Conservation (phyloP, 2,113 vertebrate genomes). For the Ondatra zibethicus region DNA sequence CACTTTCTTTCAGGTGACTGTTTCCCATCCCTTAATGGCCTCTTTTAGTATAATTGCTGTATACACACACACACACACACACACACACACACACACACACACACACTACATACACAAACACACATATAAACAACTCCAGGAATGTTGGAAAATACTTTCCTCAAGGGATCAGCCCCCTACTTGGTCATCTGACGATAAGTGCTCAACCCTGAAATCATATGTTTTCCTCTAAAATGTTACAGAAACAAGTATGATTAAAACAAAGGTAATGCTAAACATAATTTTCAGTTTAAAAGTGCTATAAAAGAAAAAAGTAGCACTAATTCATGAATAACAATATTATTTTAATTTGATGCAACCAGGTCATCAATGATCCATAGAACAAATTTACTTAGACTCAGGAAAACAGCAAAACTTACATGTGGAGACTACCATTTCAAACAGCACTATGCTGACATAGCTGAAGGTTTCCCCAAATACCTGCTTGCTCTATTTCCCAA, state of each 20-base stretch:
- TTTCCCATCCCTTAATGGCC: not conserved
- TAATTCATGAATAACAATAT: not conserved
- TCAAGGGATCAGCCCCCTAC: not conserved
- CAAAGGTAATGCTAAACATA: not conserved
- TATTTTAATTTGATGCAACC: not conserved
- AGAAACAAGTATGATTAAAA: conserved; percentile 14
- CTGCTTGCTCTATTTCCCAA: conserved; percentile 28
- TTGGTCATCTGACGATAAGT: not conserved
- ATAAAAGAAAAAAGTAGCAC: not conserved
- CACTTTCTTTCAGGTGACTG: not conserved
- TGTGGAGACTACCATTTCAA: not conserved
- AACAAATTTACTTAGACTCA: conserved; percentile 20
- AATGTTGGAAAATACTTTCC: not conserved
- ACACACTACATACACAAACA: not conserved
- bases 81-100: not conserved
- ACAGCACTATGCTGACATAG: not conserved
- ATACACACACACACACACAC: not conserved
- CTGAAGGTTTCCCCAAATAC: not conserved
- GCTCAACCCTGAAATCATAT: not conserved
- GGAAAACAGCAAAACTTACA: not conserved
- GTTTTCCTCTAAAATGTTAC: conserved; percentile 1
- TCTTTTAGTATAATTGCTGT: not conserved
- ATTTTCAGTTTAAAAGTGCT: not conserved
- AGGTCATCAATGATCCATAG: not conserved
- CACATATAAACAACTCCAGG: not conserved